Conservation (phyloP, 2,113 vertebrate genomes). For the Rhinoderma darwinii region DNA sequence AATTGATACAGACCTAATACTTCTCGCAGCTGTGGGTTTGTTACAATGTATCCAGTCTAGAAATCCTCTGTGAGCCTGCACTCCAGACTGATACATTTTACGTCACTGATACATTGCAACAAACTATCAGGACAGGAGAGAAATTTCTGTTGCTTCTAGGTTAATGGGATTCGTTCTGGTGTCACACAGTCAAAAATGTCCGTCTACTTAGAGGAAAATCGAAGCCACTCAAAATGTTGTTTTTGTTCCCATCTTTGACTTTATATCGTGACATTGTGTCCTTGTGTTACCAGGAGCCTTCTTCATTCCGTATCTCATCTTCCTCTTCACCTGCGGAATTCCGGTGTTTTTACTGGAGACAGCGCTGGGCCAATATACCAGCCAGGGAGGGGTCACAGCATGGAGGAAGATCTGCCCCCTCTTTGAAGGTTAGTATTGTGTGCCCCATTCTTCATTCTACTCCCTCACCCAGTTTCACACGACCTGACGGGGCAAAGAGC, state of each 20-base stretch:
- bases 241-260: no score
- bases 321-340: slow-evolving; percentile 87
- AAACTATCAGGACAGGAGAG: neutral
- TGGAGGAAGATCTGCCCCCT: slow-evolving; percentile 95
- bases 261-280: neutral
- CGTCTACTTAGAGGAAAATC: no score
- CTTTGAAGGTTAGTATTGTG: slow-evolving; percentile 80
- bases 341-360: slow-evolving; percentile 92
- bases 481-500: slow-evolving; percentile 39
- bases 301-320: slow-evolving; percentile 90
- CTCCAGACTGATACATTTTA: neutral
- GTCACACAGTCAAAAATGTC: no score
- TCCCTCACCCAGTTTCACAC: slow-evolving; percentile 31
- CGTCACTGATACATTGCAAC: neutral
- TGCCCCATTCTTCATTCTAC: slow-evolving; percentile 22
- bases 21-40: neutral
- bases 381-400: slow-evolving; percentile 86
- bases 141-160: no score
- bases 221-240: no score
- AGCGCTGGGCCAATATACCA: slow-evolving; percentile 89
- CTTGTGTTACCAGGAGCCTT: slow-evolving; percentile 79
- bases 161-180: neutral
- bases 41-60: neutral
- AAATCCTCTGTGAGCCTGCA: neutral
- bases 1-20: neutral